These are phyloP conservation scores for Cyclina sinensis DNA, from an alignment of 1,140 invertebrate species.

Conservation along the genomic window DNA sequence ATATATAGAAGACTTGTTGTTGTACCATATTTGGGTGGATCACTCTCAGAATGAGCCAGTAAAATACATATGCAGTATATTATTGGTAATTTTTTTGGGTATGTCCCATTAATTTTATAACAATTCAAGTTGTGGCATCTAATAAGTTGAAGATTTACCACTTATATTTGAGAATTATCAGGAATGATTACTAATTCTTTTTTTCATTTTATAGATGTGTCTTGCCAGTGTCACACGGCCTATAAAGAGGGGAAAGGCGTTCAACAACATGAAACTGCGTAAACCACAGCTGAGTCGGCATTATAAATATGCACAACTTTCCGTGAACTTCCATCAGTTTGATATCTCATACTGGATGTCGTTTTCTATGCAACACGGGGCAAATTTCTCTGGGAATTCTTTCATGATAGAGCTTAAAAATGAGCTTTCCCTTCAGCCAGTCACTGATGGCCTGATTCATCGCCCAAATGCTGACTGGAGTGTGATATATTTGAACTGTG, in stretches of 20 bases:
- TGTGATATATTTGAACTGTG: slow-evolving; percentile 96
- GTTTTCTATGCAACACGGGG: slow-evolving; percentile 97
- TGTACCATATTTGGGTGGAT: too few relatives aligned
- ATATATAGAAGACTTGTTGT: too few relatives aligned
- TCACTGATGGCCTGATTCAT: slow-evolving; percentile 94
- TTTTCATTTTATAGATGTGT: slow-evolving; percentile 90
- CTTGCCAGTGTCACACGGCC: slow-evolving; percentile 98
- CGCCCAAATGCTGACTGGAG: slow-evolving; percentile 96
- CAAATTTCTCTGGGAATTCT: slow-evolving; percentile 95
- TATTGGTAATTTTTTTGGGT: too few relatives aligned
- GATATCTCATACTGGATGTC: slow-evolving; percentile 99
- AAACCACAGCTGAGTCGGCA: slow-evolving; percentile 97
- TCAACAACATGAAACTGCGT: slow-evolving; percentile 93
- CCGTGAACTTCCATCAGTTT: slow-evolving; percentile 95
- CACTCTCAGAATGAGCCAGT: too few relatives aligned
- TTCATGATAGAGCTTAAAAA: slow-evolving; percentile 88
- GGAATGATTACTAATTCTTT: neutral
- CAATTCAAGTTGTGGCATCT: too few relatives aligned
- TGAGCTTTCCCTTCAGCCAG: slow-evolving; percentile 91
- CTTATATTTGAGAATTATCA: neutral
- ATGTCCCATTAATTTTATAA: too few relatives aligned
- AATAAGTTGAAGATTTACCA: neutral
- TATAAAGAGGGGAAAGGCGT: slow-evolving; percentile 95
- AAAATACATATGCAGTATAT: too few relatives aligned
- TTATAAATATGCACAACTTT: slow-evolving; percentile 90